These are phyloP conservation scores for Troglohyphantes excavatus DNA, from an alignment of 2,888 invertebrate genomes.

Conservation along the genomic window DNA sequence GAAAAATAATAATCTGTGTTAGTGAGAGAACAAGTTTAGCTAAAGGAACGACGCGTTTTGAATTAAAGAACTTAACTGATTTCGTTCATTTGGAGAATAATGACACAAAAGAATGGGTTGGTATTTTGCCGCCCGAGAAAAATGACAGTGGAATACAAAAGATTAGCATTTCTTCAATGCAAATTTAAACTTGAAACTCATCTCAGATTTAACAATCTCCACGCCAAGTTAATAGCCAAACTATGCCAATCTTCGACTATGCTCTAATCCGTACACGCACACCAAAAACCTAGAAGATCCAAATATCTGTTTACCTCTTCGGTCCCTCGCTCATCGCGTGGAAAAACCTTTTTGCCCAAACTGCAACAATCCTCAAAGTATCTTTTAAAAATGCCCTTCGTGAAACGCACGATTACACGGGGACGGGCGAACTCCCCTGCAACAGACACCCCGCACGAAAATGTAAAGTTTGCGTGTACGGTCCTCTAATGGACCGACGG, in stretches of 20 bases:
- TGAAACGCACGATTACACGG: background rate
- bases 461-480: conserved; percentile 68
- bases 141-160: too few species aligned
- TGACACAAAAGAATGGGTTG: too few species aligned
- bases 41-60: too few species aligned
- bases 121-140: too few species aligned
- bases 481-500: conserved; percentile 42
- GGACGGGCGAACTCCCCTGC: background rate
- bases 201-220: too few species aligned
- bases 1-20: too few species aligned
- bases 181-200: too few species aligned
- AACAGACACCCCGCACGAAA: conserved; percentile 63
- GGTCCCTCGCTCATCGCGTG: background rate
- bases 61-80: too few species aligned
- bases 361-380: background rate
- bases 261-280: background rate
- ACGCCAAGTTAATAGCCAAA: background rate
- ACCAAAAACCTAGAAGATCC: too few species aligned
- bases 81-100: too few species aligned
- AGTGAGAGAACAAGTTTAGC: too few species aligned
- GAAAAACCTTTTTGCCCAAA: background rate
- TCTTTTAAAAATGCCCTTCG: background rate
- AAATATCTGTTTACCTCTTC: background rate
- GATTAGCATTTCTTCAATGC: too few species aligned
- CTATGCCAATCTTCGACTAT: background rate